phyloP scores from a whole-genome alignment of 37 sponge, comb jelly and placozoan species.

The Petrosia ficiformis region DNA sequence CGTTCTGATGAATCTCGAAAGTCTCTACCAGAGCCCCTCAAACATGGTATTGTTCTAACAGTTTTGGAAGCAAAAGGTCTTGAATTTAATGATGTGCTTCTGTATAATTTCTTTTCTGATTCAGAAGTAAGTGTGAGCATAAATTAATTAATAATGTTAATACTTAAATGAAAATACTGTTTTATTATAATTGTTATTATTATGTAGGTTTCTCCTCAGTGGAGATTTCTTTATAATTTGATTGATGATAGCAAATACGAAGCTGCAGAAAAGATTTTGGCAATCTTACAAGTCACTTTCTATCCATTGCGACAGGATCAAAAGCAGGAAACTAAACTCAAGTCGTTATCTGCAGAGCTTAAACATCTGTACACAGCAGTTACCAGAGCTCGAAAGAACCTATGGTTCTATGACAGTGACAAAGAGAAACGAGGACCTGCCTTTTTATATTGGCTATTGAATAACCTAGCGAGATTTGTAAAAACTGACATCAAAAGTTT shows the following conservation, averaged over 20 bases:
- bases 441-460: constrained; percentile 43
- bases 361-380: constrained; percentile 84
- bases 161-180: constrained; percentile 1
- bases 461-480: constrained; percentile 40
- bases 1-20: constrained; percentile 62
- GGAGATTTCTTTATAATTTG: constrained; percentile 55
- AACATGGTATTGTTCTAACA: constrained; percentile 64
- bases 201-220: constrained; percentile 54
- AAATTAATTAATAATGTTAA: neutral
- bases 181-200: neutral
- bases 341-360: constrained; percentile 63
- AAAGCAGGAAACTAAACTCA: constrained; percentile 46
- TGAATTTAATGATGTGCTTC: constrained; percentile 86
- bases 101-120: constrained; percentile 85
- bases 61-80: constrained; percentile 85
- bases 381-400: constrained; percentile 66
- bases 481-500: neutral
- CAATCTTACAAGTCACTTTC: too few species aligned
- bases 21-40: constrained; percentile 47
- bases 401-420: constrained; percentile 77
- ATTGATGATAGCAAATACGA: too few species aligned
- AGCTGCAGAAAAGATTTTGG: too few species aligned
- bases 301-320: constrained; percentile 48
- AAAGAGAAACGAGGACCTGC: constrained; percentile 33
- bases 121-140: constrained; percentile 66